Percentiles rank a stretch among this genome's conserved stretches.
Evolutionary conservation across 2,113 vertebrate species (phyloP).

Genomic region (Camarhynchus parvulus): DNA sequence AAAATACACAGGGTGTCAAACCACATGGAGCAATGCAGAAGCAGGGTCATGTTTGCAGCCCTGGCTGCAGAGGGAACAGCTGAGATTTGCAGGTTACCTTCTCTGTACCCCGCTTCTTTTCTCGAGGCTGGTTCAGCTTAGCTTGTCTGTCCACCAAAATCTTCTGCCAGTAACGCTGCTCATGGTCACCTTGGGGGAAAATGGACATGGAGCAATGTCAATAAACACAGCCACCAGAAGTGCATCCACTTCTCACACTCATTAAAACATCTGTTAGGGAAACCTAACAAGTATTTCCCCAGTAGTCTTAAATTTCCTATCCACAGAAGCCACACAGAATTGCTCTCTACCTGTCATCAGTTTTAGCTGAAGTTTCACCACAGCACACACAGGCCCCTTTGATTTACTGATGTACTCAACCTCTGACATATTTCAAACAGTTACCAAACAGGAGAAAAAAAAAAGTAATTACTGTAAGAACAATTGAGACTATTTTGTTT

Average conservation of each 20-base stretch:
- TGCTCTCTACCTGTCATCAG: not conserved
- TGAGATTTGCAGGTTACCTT: slow-evolving; percentile 79
- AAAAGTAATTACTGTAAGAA: not conserved
- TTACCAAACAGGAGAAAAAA: not conserved
- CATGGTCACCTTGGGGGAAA: slow-evolving; percentile 84
- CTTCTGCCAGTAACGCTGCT: slow-evolving; percentile 99
- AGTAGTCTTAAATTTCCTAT: not conserved
- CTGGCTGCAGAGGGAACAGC: not conserved
- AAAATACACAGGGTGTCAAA: not conserved
- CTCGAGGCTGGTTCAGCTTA: slow-evolving; percentile 93
- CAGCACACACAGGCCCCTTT: rapidly evolving
- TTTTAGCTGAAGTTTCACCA: not conserved
- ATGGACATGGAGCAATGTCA: not conserved
- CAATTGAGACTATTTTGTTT: not conserved
- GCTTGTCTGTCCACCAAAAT: slow-evolving; percentile 96
- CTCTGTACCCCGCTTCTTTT: slow-evolving; percentile 93
- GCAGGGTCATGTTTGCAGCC: not conserved
- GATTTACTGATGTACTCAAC: not conserved
- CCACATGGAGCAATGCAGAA: rapidly evolving
- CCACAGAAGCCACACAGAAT: not conserved
- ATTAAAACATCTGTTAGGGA: not conserved
- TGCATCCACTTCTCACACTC: not conserved
- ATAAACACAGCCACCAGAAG: rapidly evolving
- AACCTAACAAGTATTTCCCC: not conserved
- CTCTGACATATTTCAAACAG: not conserved